Evolutionary conservation across 2,797 vertebrate species (phyloP), one percentile per base, ranked within the genome.

Genomic region (Periparus ater): DNA sequence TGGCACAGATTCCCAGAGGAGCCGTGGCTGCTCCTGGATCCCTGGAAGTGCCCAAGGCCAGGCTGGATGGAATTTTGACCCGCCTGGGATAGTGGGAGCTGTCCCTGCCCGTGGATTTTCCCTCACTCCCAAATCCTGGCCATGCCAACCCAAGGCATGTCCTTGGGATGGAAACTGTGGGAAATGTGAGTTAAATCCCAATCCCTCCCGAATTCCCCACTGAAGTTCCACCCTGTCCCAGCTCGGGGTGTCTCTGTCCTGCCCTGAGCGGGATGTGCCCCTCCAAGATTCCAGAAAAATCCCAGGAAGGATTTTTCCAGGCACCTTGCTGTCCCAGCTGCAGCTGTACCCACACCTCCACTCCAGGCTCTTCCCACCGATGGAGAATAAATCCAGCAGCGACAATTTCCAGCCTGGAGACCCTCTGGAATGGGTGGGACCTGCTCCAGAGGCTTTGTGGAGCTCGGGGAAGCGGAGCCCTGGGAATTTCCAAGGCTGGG

Each of bases 61-160:
- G 42, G 42, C 4, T 50, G 44, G 51, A 42, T 25, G 36, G 61
- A 42, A 36, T 50, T 75, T 19, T 13, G 62, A 17, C 22, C 45
- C 15, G 0, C 2, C n/a, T 38, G 54, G 45, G 18, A 19, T 0
- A 4, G 6, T 2, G 45, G 32, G 16, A 72, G 19, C 1, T 36
- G 18, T 67, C 32, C 45, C 71, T 44, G 53, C 17, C 45, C 18
- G 0, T 22, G 32, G 54, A n/a, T 67, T 58, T 66, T 8, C 32
- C 61, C 32, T 58, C 20, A 1, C 3, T 44, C 61, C 53, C 45
- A 50, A 74, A 44, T 29, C 61, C 34, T 2, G 13, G 20, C 42
- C 16, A 13, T 0, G 1, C n/a, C 40, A 10, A 19, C 16, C 34
- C 51, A 25, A 5, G 0, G 0, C 17, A 8, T 2, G 1, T 17